These are phyloP conservation scores for Standfussiana lucernea DNA, from an alignment of 2,888 invertebrate genomes.

Conservation along the genomic window DNA sequence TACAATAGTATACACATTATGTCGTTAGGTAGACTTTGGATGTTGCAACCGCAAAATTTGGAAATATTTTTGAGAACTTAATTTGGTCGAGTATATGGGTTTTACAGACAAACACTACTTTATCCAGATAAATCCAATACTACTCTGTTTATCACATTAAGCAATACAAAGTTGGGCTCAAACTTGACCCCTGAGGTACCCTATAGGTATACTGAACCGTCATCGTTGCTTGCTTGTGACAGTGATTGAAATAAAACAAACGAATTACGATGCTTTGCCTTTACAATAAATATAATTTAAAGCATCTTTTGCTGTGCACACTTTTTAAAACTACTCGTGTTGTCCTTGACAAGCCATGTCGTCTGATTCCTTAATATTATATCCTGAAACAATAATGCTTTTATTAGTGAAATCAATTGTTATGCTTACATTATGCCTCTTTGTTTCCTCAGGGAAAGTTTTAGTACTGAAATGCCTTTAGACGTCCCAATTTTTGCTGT, in stretches of 20 bases:
- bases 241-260: conserved; percentile 58
- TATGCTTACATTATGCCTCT: neutral
- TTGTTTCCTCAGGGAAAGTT: neutral
- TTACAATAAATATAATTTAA: conserved; percentile 44
- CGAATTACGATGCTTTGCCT: conserved; percentile 54
- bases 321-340: conserved; percentile 56
- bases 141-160: neutral
- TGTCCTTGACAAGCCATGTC: conserved; percentile 40
- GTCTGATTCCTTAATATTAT: conserved; percentile 43
- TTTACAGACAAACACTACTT: neutral
- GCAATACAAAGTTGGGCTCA: neutral
- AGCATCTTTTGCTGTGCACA: conserved; percentile 68
- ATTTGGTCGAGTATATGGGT: neutral
- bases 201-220: neutral
- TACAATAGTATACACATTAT: neutral
- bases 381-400: conserved; percentile 57
- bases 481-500: neutral
- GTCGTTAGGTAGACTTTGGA: neutral
- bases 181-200: neutral
- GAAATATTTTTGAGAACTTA: neutral
- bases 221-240: neutral
- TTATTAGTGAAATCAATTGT: conserved; percentile 4
- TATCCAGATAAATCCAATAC: neutral
- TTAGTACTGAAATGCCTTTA: neutral
- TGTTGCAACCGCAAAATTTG: neutral